Conservation (phyloP, 2,888 invertebrate species). For the Ptilodon capucinus region DNA sequence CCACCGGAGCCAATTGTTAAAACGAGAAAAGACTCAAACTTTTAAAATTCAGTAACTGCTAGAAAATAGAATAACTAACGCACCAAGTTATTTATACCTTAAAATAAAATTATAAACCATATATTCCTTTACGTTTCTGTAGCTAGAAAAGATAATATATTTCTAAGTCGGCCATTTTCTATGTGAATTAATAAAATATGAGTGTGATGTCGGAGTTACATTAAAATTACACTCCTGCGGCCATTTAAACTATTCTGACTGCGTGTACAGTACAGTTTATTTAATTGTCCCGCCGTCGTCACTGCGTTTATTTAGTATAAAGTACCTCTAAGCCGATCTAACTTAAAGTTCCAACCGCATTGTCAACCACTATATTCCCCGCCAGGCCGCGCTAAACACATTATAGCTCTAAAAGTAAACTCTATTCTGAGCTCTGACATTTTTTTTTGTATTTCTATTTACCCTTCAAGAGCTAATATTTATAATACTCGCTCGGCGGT, state of each 20-base stretch:
- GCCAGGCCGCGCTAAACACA: background rate
- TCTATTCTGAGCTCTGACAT: background rate
- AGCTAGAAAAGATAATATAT: too few species aligned
- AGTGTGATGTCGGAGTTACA: background rate
- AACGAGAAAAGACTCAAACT: conserved; percentile 9
- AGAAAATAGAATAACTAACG: too few species aligned
- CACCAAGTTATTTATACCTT: too few species aligned
- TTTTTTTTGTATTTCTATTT: background rate
- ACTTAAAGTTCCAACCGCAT: background rate
- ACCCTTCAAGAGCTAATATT: background rate
- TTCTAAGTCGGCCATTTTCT: too few species aligned
- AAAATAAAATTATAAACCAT: too few species aligned
- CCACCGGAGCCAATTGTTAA: conserved; percentile 4
- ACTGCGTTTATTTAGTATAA: background rate
- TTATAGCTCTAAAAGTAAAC: background rate
- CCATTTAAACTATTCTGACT: background rate
- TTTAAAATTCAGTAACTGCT: too few species aligned
- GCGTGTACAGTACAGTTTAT: background rate
- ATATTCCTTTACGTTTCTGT: too few species aligned
- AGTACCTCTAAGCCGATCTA: background rate
- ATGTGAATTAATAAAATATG: too few species aligned
- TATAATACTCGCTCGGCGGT: background rate
- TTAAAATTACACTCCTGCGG: background rate
- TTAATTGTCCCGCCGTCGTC: background rate
- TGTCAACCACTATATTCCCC: background rate